A percentile compares a stretch with the other conserved stretches of the same genome.
These are phyloP conservation scores for Ormia ochracea DNA, from an alignment of 2,888 invertebrate species.

Conservation along the genomic window DNA sequence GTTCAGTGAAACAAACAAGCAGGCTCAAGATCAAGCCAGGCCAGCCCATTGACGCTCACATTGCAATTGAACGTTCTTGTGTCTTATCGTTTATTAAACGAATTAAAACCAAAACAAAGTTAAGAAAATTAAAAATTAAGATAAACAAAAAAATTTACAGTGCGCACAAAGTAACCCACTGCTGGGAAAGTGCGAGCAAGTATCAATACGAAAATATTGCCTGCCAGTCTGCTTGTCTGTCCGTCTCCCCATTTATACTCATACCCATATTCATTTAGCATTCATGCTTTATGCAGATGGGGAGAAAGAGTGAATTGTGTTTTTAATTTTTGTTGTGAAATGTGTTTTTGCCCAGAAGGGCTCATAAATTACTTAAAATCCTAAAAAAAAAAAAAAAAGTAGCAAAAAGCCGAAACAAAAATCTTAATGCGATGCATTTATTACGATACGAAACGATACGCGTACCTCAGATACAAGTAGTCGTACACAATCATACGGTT, in stretches of 20 bases:
- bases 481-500: conserved; percentile 68
- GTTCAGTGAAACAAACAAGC: conserved; percentile 18
- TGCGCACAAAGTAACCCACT: conserved; percentile 36
- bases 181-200: conserved; percentile 7
- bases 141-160: conserved; percentile 49
- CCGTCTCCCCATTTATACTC: neutral
- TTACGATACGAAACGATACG: conserved; percentile 32
- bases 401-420: conserved; percentile 55
- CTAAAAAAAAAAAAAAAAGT: conserved; percentile 54
- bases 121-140: conserved; percentile 60
- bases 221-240: neutral
- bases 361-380: conserved; percentile 60
- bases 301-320: conserved; percentile 34
- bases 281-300: neutral
- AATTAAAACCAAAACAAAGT: conserved; percentile 60
- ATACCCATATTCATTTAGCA: conserved; percentile 24
- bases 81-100: conserved; percentile 58
- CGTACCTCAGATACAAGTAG: conserved; percentile 11
- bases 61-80: conserved; percentile 30
- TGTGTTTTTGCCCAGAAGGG: conserved; percentile 50
- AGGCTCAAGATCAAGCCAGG: neutral
- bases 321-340: conserved; percentile 46
- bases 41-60: neutral
- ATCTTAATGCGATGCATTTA: conserved; percentile 59
- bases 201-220: conserved; percentile 10